phyloP scores from a whole-genome alignment of 2,797 vertebrate species.

The Falco naumanni region DNA sequence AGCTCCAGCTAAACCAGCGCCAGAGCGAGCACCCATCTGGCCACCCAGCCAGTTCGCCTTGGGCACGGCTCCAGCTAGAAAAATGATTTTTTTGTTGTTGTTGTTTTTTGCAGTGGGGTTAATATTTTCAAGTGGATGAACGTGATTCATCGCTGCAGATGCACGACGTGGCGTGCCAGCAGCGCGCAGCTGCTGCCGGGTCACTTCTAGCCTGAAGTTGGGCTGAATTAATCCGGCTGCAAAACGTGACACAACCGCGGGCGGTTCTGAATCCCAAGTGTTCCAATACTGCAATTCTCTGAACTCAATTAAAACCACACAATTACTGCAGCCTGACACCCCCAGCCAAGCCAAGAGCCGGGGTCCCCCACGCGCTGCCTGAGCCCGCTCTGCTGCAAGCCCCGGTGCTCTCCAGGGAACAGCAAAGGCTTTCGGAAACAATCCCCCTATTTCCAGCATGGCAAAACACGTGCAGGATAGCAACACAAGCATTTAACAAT shows the following conservation, averaged over 20 bases:
- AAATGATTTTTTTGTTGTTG: not conserved
- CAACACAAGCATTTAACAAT: not conserved
- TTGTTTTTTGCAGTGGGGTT: not conserved
- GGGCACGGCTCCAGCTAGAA: not conserved
- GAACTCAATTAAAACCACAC: not conserved
- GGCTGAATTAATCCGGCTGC: not conserved
- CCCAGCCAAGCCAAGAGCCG: not conserved
- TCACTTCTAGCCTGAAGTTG: not conserved
- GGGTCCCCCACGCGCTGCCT: fast-evolving
- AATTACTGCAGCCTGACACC: not conserved
- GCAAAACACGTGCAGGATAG: fast-evolving
- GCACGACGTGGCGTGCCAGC: fast-evolving
- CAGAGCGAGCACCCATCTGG: not conserved
- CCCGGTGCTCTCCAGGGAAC: not conserved
- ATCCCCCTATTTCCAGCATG: not conserved
- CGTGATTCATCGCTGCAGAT: not conserved
- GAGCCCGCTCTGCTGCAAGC: not conserved
- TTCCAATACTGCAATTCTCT: not conserved
- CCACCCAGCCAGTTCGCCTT: fast-evolving
- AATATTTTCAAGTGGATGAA: not conserved
- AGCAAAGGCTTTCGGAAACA: not conserved
- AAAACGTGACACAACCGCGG: fast-evolving
- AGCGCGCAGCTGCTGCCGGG: not conserved
- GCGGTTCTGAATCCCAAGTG: fast-evolving
- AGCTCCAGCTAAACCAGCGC: not conserved